Evolutionary conservation across 1,140 invertebrate species (phyloP), one percentile per base, ranked within the genome.

Genomic region (Cydia fagiglandana): DNA sequence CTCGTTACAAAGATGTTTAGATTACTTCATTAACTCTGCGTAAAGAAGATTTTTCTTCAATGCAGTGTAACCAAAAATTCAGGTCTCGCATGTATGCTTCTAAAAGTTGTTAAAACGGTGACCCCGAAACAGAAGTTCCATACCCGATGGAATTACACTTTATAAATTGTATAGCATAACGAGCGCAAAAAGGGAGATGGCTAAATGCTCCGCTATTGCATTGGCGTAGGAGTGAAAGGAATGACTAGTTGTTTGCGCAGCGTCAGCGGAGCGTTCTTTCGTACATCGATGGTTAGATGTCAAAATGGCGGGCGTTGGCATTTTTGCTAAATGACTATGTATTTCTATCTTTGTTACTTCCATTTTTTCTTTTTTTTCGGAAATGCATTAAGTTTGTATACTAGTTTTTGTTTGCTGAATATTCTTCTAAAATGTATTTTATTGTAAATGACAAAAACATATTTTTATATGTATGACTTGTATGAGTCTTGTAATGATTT

Each of bases 271-370:
- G 56, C 56, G 56, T 61, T 61, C 17, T 24, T 61, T 61, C 56
- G 56, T 61, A 24, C 53, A 24, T 38, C 66, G 30, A 34, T 38
- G 13, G 30, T 70, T 70, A 70, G 30, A 38, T 70, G 66, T 70
- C 66, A 70, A 70, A 70, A 70, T 70, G 66, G 66, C 66, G 66
- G 66, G 15, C 34, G 13, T 38, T 70, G 66, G 34, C 34, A 70
- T 70, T 41, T 70, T 41, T 70, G 30, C 66, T 38, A 6, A 70
- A 70, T 17, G 66, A 15, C 64, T 15, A 34, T 24, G 24, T 66
- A 70, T 38, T 70, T 70, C 4, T 30, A 34, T 68, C 50, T 24
- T 24, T 15, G 45, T 47, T 45, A 47, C 45, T 9, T 56, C 15
- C 2, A 24, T 61, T 61, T 10, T 61, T 20, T 61, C 0, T 2